Evolutionary conservation across 1,140 invertebrate species (phyloP).

Genomic region (Euura saliciscinereae): DNA sequence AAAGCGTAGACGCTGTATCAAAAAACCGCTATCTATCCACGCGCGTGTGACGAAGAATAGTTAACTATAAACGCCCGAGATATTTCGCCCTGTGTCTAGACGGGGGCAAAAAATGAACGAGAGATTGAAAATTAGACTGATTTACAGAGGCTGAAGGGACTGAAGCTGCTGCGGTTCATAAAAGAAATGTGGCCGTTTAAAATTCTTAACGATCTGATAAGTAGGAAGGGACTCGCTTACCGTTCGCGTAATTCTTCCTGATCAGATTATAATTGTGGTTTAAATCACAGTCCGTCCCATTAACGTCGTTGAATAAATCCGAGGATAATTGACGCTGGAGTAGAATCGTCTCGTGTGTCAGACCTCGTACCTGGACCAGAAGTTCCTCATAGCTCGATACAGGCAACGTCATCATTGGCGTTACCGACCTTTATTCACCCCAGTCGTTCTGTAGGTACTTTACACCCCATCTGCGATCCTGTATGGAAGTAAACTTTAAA

Average conservation of each 20-base stretch:
- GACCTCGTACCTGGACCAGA: conserved; percentile 58
- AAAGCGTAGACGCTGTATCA: too few species aligned
- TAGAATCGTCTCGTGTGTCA: conserved; percentile 60
- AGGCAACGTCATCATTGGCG: conserved; percentile 59
- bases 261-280: conserved; percentile 48
- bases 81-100: too few species aligned
- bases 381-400: conserved; percentile 63
- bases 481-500: too few species aligned
- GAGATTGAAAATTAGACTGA: background rate
- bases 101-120: too few species aligned
- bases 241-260: conserved; percentile 45
- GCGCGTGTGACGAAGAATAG: too few species aligned
- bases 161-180: background rate
- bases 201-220: too few species aligned
- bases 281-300: conserved; percentile 45
- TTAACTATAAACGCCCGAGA: too few species aligned
- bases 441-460: background rate
- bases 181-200: background rate
- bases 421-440: too few species aligned
- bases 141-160: background rate
- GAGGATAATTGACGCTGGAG: conserved; percentile 53
- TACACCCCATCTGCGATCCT: too few species aligned
- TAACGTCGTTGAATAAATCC: conserved; percentile 44
- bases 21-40: too few species aligned
- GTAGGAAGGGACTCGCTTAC: conserved; percentile 26